Evolutionary conservation across 1,140 invertebrate species (phyloP).

Genomic region (Nasonia vitripennis): DNA sequence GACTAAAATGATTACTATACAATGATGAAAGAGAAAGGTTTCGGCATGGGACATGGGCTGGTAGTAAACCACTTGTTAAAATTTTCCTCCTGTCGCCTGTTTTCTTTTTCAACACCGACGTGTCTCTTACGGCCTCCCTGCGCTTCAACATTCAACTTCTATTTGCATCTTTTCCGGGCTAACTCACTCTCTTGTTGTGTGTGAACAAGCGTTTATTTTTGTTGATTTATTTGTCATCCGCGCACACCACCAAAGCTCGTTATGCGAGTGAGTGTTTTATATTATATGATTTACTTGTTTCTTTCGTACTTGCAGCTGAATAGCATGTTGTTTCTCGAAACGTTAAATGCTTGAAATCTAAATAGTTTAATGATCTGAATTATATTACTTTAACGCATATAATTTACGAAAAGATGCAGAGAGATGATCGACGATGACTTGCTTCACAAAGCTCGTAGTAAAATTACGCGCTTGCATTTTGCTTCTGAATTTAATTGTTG

Average conservation of each 20-base stretch:
- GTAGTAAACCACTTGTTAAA: constrained; percentile 46
- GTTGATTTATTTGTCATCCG: constrained; percentile 38
- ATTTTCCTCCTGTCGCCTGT: constrained; percentile 59
- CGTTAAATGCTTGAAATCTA: constrained; percentile 59
- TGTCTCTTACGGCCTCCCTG: constrained; percentile 33
- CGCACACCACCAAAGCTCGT: background rate
- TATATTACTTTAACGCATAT: constrained; percentile 55
- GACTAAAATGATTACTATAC: constrained; percentile 71
- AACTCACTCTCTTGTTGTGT: background rate
- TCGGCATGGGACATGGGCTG: constrained; percentile 57
- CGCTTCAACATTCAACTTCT: constrained; percentile 2
- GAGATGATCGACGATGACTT: constrained; percentile 57
- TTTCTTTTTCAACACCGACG: constrained; percentile 32
- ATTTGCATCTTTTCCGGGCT: constrained; percentile 21
- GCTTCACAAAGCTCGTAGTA: background rate
- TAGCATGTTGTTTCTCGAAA: constrained; percentile 27
- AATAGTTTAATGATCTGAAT: constrained; percentile 28
- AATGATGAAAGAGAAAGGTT: constrained; percentile 68
- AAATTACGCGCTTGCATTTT: constrained; percentile 8
- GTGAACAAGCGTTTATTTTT: constrained; percentile 24
- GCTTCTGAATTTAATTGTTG: constrained; percentile 56
- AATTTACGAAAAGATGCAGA: constrained; percentile 62
- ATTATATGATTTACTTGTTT: background rate
- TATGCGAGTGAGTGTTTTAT: background rate
- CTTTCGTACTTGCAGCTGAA: constrained; percentile 26